These are phyloP conservation scores for Neodiprion lecontei DNA, from an alignment of 1,140 invertebrate species.

Conservation along the genomic window DNA sequence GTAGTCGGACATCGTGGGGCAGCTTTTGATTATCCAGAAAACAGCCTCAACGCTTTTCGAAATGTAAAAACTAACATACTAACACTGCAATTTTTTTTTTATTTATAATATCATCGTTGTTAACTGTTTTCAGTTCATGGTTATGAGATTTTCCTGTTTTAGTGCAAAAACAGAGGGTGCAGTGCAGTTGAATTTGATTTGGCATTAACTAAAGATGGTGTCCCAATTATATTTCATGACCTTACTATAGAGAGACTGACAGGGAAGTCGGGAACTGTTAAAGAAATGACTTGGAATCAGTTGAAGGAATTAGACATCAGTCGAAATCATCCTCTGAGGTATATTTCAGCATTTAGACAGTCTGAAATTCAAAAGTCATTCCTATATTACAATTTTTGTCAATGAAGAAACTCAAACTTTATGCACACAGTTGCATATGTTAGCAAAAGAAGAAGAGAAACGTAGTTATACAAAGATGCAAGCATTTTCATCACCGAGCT, in stretches of 20 bases:
- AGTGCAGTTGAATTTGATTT: slow-evolving; percentile 81
- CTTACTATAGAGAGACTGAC: slow-evolving; percentile 72
- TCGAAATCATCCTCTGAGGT: slow-evolving; percentile 71
- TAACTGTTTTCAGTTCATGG: neutral
- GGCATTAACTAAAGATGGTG: slow-evolving; percentile 72
- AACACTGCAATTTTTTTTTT: neutral
- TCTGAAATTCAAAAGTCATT: neutral
- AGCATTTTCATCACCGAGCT: slow-evolving; percentile 11
- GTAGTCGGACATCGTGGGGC: slow-evolving; percentile 74
- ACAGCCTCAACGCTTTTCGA: slow-evolving; percentile 73
- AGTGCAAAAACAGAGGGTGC: slow-evolving; percentile 72
- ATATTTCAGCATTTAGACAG: slow-evolving; percentile 24
- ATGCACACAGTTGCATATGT: slow-evolving; percentile 26
- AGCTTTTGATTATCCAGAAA: slow-evolving; percentile 76
- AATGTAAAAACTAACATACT: slow-evolving; percentile 62
- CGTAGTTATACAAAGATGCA: neutral
- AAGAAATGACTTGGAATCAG: slow-evolving; percentile 68
- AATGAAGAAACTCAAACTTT: slow-evolving; percentile 12
- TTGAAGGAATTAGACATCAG: slow-evolving; percentile 69
- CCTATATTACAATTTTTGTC: slow-evolving; percentile 19
- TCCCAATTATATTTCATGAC: slow-evolving; percentile 80
- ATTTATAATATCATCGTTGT: neutral
- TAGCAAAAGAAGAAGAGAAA: slow-evolving; percentile 2
- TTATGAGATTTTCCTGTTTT: slow-evolving; percentile 35
- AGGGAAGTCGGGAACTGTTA: slow-evolving; percentile 64